Evolutionary conservation across 2,888 invertebrate genomes (phyloP).

Genomic region (Atherix ibis): DNA sequence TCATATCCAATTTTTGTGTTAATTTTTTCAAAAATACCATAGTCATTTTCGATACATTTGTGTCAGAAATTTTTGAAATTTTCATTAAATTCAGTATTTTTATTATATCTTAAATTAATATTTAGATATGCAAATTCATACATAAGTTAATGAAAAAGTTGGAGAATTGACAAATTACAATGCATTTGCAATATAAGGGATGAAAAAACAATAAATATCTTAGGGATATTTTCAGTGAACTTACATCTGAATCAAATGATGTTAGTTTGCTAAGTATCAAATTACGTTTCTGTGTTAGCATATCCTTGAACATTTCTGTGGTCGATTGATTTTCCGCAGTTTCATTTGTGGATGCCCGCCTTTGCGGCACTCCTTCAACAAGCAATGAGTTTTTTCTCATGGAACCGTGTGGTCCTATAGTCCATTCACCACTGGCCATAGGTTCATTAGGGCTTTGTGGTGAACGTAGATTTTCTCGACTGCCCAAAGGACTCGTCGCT

Average conservation of each 20-base stretch:
- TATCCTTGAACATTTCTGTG: slow-evolving; percentile 84
- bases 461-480: slow-evolving; percentile 49
- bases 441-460: slow-evolving; percentile 36
- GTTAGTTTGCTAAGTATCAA: slow-evolving; percentile 72
- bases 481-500: slow-evolving; percentile 42
- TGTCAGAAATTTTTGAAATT: too few species aligned
- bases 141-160: too few species aligned
- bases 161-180: too few species aligned
- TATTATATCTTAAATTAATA: too few species aligned
- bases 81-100: too few species aligned
- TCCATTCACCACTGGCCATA: slow-evolving; percentile 7
- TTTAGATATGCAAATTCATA: too few species aligned
- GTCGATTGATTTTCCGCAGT: slow-evolving; percentile 56
- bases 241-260: slow-evolving; percentile 82
- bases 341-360: slow-evolving; percentile 50
- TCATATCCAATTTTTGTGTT: too few species aligned
- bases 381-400: slow-evolving; percentile 27
- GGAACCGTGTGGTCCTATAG: slow-evolving; percentile 2
- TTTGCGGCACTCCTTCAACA: slow-evolving; percentile 22
- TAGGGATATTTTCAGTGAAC: too few species aligned
- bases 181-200: too few species aligned
- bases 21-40: too few species aligned
- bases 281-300: slow-evolving; percentile 84
- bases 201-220: too few species aligned
- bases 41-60: too few species aligned